A percentile compares a stretch with the other conserved stretches of the same genome.
These are phyloP conservation scores for Aporrectodea caliginosa DNA, from an alignment of 1,140 invertebrate genomes.

Conservation along the genomic window DNA sequence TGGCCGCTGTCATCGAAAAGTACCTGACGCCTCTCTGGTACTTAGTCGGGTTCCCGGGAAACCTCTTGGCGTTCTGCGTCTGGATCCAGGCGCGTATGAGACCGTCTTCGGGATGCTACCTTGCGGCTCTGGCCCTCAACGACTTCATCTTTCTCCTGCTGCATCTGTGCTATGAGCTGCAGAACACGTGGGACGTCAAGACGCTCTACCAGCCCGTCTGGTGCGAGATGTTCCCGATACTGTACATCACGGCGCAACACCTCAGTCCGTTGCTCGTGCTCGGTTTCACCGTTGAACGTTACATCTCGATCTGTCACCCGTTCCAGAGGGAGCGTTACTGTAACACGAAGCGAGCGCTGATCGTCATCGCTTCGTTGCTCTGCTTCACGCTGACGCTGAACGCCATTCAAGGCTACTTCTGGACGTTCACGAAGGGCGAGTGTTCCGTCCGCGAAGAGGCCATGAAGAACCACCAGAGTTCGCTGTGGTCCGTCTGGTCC, in stretches of 20 bases:
- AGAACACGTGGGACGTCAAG: conserved; percentile 24
- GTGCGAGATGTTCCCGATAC: conserved; percentile 40
- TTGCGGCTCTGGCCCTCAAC: conserved; percentile 27
- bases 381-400: conserved; percentile 36
- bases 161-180: conserved; percentile 28
- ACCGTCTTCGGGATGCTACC: conserved; percentile 28
- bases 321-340: conserved; percentile 71
- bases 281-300: conserved; percentile 78
- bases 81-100: conserved; percentile 30
- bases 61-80: conserved; percentile 28
- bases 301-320: too few species aligned
- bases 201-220: conserved; percentile 36
- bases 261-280: conserved; percentile 55
- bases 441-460: conserved; percentile 26
- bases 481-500: conserved; percentile 45
- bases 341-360: conserved; percentile 70
- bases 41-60: conserved; percentile 30
- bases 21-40: conserved; percentile 28
- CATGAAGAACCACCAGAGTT: conserved; percentile 31
- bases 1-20: conserved; percentile 13
- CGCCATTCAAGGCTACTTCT: conserved; percentile 50
- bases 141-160: conserved; percentile 33
- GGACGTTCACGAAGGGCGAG: conserved; percentile 39
- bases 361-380: conserved; percentile 56
- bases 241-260: conserved; percentile 43